Evolutionary conservation across 2,113 vertebrate genomes (phyloP).

Genomic region (Odontesthes bonariensis): DNA sequence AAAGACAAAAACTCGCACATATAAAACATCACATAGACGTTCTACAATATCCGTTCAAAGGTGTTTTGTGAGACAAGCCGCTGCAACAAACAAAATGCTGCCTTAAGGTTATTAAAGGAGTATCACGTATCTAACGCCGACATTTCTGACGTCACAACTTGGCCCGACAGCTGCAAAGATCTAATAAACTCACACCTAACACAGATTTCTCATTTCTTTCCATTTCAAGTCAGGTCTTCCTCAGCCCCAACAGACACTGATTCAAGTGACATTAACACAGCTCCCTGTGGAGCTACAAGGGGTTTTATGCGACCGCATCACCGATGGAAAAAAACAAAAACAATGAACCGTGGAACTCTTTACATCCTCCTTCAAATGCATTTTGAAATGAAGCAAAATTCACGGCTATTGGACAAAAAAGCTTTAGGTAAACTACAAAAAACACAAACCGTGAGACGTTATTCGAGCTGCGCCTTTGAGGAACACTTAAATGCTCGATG

Average conservation of each 20-base stretch:
- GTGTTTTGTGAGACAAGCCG: background rate
- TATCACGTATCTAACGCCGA: too few relatives aligned
- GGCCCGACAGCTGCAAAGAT: background rate
- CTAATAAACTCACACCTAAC: background rate
- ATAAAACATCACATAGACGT: background rate
- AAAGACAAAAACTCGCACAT: too few relatives aligned
- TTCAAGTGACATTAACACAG: constrained; percentile 2
- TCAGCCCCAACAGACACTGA: background rate
- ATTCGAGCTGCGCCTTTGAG: background rate
- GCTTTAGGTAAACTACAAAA: background rate
- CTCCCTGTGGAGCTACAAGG: constrained; percentile 1
- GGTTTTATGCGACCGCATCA: background rate
- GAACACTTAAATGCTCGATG: background rate
- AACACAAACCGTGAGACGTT: background rate
- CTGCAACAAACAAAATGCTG: background rate
- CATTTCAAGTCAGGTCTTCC: background rate
- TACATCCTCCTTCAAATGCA: constrained; percentile 1
- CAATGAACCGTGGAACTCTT: background rate
- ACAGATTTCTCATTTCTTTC: background rate
- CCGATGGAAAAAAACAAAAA: background rate
- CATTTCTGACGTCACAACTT: too few relatives aligned
- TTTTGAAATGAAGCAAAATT: background rate
- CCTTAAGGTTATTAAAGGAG: background rate
- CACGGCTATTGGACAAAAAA: background rate
- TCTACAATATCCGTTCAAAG: background rate